phyloP scores from a whole-genome alignment of 2,888 invertebrate species.

The Azorinus chamasolen region DNA sequence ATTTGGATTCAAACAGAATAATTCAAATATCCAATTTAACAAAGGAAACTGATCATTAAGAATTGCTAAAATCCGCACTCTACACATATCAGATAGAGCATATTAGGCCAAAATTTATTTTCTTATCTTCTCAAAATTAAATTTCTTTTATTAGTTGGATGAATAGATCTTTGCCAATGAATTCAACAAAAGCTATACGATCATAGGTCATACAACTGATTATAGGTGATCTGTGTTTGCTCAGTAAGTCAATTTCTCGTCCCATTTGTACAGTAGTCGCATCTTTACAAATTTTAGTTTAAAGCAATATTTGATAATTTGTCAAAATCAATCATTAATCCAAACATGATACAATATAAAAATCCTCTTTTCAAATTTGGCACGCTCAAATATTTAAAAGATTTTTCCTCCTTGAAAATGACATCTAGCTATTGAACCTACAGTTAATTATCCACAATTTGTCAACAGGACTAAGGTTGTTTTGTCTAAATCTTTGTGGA shows the following conservation, averaged over 20 bases:
- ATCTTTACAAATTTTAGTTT: slow-evolving; percentile 29
- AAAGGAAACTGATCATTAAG: slow-evolving; percentile 31
- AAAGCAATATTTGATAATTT: slow-evolving; percentile 63
- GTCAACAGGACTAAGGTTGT: too few relatives aligned
- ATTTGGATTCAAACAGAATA: slow-evolving; percentile 43
- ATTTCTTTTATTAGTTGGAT: slow-evolving; percentile 39
- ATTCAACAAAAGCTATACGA: slow-evolving; percentile 27
- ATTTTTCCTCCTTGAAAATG: slow-evolving; percentile 34
- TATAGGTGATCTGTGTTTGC: slow-evolving; percentile 39
- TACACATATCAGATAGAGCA: slow-evolving; percentile 36
- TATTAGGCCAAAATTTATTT: slow-evolving; percentile 47
- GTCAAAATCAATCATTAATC: slow-evolving; percentile 56
- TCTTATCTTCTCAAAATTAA: slow-evolving; percentile 40
- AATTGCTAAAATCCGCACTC: not conserved
- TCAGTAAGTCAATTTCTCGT: slow-evolving; percentile 38
- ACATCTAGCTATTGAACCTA: too few relatives aligned
- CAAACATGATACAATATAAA: slow-evolving; percentile 34
- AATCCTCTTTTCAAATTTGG: slow-evolving; percentile 28
- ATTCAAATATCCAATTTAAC: slow-evolving; percentile 21
- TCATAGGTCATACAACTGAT: slow-evolving; percentile 50
- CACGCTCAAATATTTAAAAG: slow-evolving; percentile 62
- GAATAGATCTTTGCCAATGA: slow-evolving; percentile 25
- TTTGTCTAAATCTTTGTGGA: too few relatives aligned
- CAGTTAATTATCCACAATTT: too few relatives aligned
- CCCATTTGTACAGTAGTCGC: slow-evolving; percentile 4